Evolutionary conservation across 2,113 vertebrate genomes (phyloP).

Genomic region (Notothenia coriiceps): DNA sequence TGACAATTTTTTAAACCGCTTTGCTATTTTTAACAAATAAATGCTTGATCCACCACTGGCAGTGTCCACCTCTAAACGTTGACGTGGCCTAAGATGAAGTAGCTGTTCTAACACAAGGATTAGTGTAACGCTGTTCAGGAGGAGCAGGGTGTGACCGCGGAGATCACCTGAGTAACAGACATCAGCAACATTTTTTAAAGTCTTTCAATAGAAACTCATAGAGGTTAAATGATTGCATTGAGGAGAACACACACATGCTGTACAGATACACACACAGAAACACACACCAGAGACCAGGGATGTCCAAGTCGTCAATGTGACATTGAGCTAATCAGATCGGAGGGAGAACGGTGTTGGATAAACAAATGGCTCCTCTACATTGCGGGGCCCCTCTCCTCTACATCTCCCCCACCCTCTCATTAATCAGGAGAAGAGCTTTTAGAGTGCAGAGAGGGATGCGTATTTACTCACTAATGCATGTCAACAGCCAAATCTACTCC

Average conservation of each 20-base stretch:
- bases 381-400: neutral
- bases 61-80: slow-evolving; percentile 10
- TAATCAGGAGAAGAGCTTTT: slow-evolving; percentile 72
- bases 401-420: slow-evolving; percentile 22
- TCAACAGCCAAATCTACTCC: slow-evolving; percentile 69
- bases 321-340: slow-evolving; percentile 73
- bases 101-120: neutral
- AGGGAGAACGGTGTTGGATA: slow-evolving; percentile 62
- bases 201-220: slow-evolving; percentile 9
- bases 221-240: neutral
- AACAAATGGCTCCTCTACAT: slow-evolving; percentile 50
- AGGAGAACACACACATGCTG: neutral
- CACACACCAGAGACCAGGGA: slow-evolving; percentile 9
- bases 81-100: neutral
- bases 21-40: no score
- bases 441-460: slow-evolving; percentile 48
- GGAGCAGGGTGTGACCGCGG: neutral
- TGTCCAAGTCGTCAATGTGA: slow-evolving; percentile 63
- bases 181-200: neutral
- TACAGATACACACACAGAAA: slow-evolving; percentile 7
- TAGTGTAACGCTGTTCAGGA: slow-evolving; percentile 4
- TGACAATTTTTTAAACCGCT: no score
- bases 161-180: neutral
- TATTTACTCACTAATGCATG: slow-evolving; percentile 71
- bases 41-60: no score